A percentile compares a stretch with the other conserved stretches of the same genome.
These are phyloP conservation scores for Timema cristinae DNA, from an alignment of 2,888 invertebrate species.

Conservation along the genomic window DNA sequence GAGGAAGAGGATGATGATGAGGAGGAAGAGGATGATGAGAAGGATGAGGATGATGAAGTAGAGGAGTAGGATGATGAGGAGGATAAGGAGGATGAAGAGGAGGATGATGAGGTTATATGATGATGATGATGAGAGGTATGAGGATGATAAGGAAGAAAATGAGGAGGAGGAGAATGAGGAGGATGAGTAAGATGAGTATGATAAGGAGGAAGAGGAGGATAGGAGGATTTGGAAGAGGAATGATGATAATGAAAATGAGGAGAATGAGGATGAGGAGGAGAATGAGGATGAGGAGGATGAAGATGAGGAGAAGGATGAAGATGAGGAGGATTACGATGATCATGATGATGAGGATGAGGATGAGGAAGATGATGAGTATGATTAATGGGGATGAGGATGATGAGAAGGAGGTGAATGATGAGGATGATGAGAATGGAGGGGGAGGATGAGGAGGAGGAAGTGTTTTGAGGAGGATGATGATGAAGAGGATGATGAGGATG, in stretches of 20 bases:
- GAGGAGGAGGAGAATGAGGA: no score
- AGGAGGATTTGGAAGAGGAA: background rate
- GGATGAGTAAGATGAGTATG: no score
- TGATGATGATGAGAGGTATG: background rate
- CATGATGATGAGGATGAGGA: no score
- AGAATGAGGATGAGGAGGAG: no score
- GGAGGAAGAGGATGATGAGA: background rate
- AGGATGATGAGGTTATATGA: background rate
- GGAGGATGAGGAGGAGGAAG: background rate
- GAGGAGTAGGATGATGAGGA: no score
- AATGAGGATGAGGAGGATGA: no score
- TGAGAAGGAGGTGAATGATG: no score
- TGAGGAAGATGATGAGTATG: constrained; percentile 5
- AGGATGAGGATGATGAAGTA: background rate
- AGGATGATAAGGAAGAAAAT: background rate
- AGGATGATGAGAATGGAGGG: background rate
- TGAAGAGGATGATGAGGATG: constrained; percentile 14
- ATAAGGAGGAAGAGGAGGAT: background rate
- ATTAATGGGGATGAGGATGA: background rate
- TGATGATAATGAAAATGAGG: background rate
- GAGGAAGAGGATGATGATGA: no score
- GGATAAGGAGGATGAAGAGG: background rate
- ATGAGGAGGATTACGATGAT: no score
- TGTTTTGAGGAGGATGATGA: background rate
- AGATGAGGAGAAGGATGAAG: background rate